Percentiles rank a stretch among this genome's conserved stretches.
Evolutionary conservation across 2,888 invertebrate species (phyloP).

Genomic region (Argyresthia albistria): DNA sequence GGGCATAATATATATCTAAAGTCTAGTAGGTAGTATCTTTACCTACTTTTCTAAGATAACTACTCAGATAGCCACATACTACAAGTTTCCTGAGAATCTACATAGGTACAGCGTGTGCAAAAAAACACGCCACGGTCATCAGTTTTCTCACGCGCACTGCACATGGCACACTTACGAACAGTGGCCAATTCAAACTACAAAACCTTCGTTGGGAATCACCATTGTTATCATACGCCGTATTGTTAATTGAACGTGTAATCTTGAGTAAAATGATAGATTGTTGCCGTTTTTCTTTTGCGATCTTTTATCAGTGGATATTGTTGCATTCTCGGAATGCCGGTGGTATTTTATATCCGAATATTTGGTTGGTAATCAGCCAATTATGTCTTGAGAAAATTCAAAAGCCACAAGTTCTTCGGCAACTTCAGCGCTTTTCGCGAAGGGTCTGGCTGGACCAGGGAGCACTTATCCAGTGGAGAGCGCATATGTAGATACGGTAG

Average conservation of each 20-base stretch:
- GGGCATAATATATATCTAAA: too few relatives aligned
- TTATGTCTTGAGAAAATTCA: too few relatives aligned
- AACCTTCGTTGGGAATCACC: neutral
- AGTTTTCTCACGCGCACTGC: conserved; percentile 31
- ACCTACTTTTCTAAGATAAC: too few relatives aligned
- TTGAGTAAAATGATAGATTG: neutral
- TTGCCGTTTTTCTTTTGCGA: neutral
- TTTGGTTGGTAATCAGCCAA: neutral
- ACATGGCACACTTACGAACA: conserved; percentile 15
- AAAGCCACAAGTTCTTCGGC: too few relatives aligned
- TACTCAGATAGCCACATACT: too few relatives aligned
- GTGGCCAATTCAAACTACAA: conserved; percentile 31
- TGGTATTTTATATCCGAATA: neutral
- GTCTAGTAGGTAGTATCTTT: too few relatives aligned
- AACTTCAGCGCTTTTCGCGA: too few relatives aligned
- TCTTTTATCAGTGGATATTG: neutral
- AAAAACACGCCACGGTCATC: conserved; percentile 15
- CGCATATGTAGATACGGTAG: too few relatives aligned
- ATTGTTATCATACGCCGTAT: conserved; percentile 1
- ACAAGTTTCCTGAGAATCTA: too few relatives aligned
- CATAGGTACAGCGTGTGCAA: neutral
- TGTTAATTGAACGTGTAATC: conserved; percentile 3
- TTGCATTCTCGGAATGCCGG: neutral
- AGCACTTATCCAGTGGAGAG: too few relatives aligned
- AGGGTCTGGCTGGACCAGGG: too few relatives aligned